Base-by-base conservation (phyloP, 1,140 invertebrate genomes). In the Heterodera schachtii region DNA sequence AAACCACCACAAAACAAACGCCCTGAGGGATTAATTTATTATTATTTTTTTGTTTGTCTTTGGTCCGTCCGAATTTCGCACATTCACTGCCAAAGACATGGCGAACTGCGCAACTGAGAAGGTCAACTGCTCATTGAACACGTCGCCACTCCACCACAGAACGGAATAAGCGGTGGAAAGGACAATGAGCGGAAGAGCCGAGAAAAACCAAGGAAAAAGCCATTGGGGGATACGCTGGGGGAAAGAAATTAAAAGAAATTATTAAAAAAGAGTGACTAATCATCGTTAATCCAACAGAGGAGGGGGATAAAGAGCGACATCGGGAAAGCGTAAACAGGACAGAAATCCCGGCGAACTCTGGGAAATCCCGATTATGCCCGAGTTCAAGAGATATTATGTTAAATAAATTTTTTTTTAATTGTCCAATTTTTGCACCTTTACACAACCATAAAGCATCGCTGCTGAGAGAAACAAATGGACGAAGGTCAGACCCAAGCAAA, bases 41-140 rank as follows among this genome's bases (percentile, higher is more conserved):
- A n/a, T n/a, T n/a, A 75, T 75, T 43, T 60, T 47, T 16, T 46
- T 44, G 2, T 16, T n/a, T 79, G 21, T 1, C 21, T 60, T 4
- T 60, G 82, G 46, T 82, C 43, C n/a, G 57, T 41, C 16, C 13
- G 16, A 67, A 47, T 44, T 43, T 78, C 87, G 78, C 60, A 87
- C 87, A 81, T 90, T 90, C 19, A 90, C 66, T 1, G 82, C 84
- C 3, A 90, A 66, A 43, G 87, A 87, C 73, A 90, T 80, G 3
- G 86, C 84, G 75, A 89, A 89, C 69, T 89, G 89, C 21, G 86
- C 83, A 8, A 89, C 83, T 16, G 84, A 85, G 82, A 89, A 85
- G 5, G 87, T 89, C n/a, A 89, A 71, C 77, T 89, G 88, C 74
- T 89, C 89, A 75, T 88, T 90, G 81, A 88, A 88, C 16, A 87